Conservation (phyloP, 2,113 vertebrate species). For the Anarrhichthys ocellatus region DNA sequence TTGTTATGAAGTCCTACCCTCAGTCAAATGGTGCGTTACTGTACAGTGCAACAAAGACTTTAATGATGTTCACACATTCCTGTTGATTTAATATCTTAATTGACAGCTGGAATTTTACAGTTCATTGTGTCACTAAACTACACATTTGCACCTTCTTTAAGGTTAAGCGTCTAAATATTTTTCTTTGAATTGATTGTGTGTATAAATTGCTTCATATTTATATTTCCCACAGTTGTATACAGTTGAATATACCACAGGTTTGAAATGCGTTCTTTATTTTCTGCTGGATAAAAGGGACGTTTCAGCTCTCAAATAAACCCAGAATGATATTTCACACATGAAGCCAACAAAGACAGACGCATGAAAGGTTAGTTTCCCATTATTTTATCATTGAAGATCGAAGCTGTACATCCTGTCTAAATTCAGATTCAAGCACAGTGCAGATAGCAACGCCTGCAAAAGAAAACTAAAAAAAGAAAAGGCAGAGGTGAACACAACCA, state of each 20-base stretch:
- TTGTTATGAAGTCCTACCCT: conserved; percentile 50
- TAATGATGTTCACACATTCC: conserved; percentile 15
- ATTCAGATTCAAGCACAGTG: conserved; percentile 87
- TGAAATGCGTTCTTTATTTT: conserved; percentile 15
- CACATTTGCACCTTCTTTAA: conserved; percentile 17
- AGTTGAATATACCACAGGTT: conserved; percentile 30
- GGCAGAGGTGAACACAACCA: conserved; percentile 85
- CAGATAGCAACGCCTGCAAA: conserved; percentile 86
- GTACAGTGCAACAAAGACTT: conserved; percentile 20
- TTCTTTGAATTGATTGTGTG: conserved; percentile 45
- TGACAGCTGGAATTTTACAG: conserved; percentile 16
- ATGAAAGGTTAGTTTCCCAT: conserved; percentile 57
- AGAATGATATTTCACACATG: neutral
- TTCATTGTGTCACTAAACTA: neutral
- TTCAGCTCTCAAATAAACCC: neutral
- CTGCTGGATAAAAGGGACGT: conserved; percentile 7
- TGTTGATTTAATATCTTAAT: conserved; percentile 16
- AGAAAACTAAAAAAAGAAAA: conserved; percentile 68
- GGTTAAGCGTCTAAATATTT: conserved; percentile 11
- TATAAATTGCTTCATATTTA: conserved; percentile 75
- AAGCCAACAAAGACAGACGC: conserved; percentile 62
- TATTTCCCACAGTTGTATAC: conserved; percentile 57
- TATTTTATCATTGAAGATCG: conserved; percentile 82
- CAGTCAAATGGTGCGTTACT: conserved; percentile 37
- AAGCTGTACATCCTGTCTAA: conserved; percentile 87